These are phyloP conservation scores for Drosophila leonis DNA, from an alignment of 2,888 invertebrate genomes.

Conservation along the genomic window DNA sequence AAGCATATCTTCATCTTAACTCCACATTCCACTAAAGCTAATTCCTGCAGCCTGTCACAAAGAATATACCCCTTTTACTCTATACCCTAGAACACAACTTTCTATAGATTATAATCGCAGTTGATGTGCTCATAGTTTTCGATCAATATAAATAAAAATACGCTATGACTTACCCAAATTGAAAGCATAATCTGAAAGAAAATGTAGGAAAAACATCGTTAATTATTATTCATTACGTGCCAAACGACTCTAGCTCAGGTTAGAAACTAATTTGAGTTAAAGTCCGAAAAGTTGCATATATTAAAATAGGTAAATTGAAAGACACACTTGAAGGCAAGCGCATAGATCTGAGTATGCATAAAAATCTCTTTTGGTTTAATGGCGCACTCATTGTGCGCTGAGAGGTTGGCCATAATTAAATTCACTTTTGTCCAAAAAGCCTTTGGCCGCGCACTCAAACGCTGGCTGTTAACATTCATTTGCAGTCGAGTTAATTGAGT, in stretches of 20 bases:
- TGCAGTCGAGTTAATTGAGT: slow-evolving; percentile 46
- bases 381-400: slow-evolving; percentile 13
- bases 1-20: no score
- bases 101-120: slow-evolving; percentile 11
- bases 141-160: neutral
- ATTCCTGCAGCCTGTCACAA: neutral
- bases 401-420: slow-evolving; percentile 30
- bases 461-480: slow-evolving; percentile 33
- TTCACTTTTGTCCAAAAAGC: slow-evolving; percentile 15
- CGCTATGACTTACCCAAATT: slow-evolving; percentile 16
- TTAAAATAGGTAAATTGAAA: neutral
- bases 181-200: slow-evolving; percentile 14
- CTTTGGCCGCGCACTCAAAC: slow-evolving; percentile 20
- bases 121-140: slow-evolving; percentile 5
- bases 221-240: slow-evolving; percentile 2
- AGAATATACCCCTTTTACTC: neutral
- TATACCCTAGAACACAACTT: neutral
- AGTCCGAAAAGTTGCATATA: neutral
- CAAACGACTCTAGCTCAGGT: neutral
- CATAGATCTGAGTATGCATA: neutral
- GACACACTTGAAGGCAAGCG: neutral
- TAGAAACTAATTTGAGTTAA: neutral
- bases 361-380: slow-evolving; percentile 26
- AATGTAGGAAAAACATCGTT: neutral
- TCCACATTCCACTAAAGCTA: neutral